These are phyloP conservation scores for Parambassis ranga DNA, from an alignment of 2,797 vertebrate genomes.

Conservation along the genomic window DNA sequence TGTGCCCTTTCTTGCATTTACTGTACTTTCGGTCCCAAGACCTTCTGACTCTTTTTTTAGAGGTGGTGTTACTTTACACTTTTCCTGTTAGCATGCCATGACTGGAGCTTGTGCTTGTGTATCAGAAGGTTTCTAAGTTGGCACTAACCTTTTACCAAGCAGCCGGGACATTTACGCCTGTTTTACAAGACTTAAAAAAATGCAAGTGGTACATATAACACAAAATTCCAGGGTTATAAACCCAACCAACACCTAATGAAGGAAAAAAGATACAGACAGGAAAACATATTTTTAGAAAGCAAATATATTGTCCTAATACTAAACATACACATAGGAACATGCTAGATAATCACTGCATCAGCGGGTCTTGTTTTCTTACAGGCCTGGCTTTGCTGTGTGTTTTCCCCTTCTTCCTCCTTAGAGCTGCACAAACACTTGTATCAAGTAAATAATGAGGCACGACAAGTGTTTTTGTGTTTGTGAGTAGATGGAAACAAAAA, in stretches of 20 bases:
- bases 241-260: constrained; percentile 51
- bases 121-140: constrained; percentile 25
- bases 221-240: constrained; percentile 61
- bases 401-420: constrained; percentile 22
- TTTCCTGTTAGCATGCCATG: constrained; percentile 37
- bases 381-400: constrained; percentile 28
- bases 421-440: constrained; percentile 2
- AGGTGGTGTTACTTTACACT: constrained; percentile 51
- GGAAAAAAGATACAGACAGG: constrained; percentile 8
- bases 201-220: constrained; percentile 64
- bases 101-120: constrained; percentile 22
- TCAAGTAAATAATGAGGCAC: constrained; percentile 24
- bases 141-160: constrained; percentile 34
- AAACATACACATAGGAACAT: constrained; percentile 31
- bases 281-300: constrained; percentile 31
- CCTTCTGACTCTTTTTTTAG: constrained; percentile 41
- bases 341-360: constrained; percentile 59
- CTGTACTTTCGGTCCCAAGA: constrained; percentile 43
- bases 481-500: constrained; percentile 44
- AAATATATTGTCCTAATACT: constrained; percentile 37
- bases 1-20: constrained; percentile 28
- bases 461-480: constrained; percentile 40
- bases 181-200: constrained; percentile 65
- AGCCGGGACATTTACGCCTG: constrained; percentile 52
- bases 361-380: constrained; percentile 62